phyloP scores from a whole-genome alignment of 2,888 invertebrate genomes.

The Silvanus unidentatus region DNA sequence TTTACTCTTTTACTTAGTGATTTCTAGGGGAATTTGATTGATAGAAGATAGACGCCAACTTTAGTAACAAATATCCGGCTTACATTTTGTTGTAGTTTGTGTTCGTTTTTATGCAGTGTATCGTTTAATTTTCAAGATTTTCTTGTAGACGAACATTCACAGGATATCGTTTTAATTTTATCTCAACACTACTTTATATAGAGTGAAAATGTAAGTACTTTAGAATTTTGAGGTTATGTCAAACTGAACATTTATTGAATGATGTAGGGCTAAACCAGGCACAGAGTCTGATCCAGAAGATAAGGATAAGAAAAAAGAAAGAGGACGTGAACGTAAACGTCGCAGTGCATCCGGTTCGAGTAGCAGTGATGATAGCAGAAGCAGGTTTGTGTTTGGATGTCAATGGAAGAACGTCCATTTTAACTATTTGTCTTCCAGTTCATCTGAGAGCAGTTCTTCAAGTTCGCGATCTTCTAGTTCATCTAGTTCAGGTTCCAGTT shows the following conservation, averaged over 20 bases:
- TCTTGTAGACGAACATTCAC: too few species aligned
- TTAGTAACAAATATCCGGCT: too few species aligned
- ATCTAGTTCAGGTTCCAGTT: conserved; percentile 58
- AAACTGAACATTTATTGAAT: too few species aligned
- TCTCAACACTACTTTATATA: too few species aligned
- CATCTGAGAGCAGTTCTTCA: conserved; percentile 78
- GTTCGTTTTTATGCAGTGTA: too few species aligned
- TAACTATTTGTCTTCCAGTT: conserved; percentile 46
- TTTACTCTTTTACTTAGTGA: too few species aligned
- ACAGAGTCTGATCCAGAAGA: conserved; percentile 66
- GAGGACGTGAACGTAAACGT: conserved; percentile 58
- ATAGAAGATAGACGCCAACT: too few species aligned
- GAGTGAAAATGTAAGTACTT: conserved; percentile 18
- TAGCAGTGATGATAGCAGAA: conserved; percentile 74
- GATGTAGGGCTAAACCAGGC: conserved; percentile 67
- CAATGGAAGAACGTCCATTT: neutral
- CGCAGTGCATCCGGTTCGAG: conserved; percentile 69
- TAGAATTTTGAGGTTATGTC: conserved; percentile 8
- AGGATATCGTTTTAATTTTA: too few species aligned
- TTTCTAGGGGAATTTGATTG: neutral
- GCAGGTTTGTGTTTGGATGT: conserved; percentile 21
- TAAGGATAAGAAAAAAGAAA: conserved; percentile 62
- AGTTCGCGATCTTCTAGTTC: conserved; percentile 76
- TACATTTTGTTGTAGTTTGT: too few species aligned
- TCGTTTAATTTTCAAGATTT: too few species aligned